phyloP scores from a whole-genome alignment of 2,888 invertebrate genomes.

The Blera fallax region DNA sequence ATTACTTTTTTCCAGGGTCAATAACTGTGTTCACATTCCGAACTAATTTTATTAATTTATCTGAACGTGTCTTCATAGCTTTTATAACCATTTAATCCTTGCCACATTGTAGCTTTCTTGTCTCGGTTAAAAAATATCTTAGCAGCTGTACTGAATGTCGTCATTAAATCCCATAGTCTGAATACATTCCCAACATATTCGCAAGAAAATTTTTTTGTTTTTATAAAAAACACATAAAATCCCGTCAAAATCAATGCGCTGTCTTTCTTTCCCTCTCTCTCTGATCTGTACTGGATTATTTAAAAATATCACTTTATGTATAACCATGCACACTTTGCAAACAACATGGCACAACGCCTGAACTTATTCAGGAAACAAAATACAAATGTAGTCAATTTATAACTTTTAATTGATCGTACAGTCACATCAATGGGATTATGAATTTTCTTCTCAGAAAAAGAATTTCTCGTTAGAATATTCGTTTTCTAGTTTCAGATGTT shows the following conservation, averaged over 20 bases:
- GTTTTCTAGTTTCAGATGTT: background rate
- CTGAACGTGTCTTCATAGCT: background rate
- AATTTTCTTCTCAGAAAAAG: slow-evolving; percentile 16
- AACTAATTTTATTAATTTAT: background rate
- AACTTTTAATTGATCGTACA: slow-evolving; percentile 20
- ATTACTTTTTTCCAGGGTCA: background rate
- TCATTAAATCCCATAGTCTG: background rate
- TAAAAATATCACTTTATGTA: slow-evolving; percentile 12
- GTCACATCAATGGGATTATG: slow-evolving; percentile 27
- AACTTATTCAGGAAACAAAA: slow-evolving; percentile 39
- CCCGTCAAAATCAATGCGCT: background rate
- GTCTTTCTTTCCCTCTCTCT: no score
- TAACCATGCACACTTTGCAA: slow-evolving; percentile 9
- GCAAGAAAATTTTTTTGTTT: background rate
- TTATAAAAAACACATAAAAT: background rate
- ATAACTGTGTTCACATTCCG: background rate
- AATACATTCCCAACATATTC: background rate
- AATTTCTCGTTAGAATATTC: slow-evolving; percentile 6
- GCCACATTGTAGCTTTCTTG: background rate
- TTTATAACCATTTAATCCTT: background rate
- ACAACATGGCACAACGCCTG: background rate
- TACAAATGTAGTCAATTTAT: slow-evolving; percentile 33
- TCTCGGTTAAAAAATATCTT: background rate
- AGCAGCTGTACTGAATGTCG: slow-evolving; percentile 7
- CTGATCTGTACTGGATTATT: slow-evolving; percentile 8